Conservation (phyloP, 2,888 invertebrate genomes). For the Meiosimyza decipiens region DNA sequence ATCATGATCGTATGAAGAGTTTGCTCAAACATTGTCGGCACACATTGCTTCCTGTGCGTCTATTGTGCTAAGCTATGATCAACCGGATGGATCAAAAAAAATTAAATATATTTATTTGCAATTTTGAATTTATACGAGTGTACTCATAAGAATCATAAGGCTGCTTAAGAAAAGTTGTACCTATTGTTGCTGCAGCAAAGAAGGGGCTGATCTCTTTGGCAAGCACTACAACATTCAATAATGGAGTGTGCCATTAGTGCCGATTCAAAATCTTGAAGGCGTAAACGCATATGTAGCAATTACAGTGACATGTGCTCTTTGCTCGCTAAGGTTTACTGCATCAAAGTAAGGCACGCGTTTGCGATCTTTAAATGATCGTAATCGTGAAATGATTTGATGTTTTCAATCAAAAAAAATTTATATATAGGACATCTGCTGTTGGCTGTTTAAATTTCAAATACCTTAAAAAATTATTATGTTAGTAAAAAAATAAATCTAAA, state of each 20-base stretch:
- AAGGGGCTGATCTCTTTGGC: conserved; percentile 33
- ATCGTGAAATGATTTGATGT: too few relatives aligned
- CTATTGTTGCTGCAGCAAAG: conserved; percentile 37
- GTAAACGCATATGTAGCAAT: conserved; percentile 63
- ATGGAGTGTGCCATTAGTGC: conserved; percentile 33
- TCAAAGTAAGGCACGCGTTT: conserved; percentile 12
- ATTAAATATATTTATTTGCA: conserved; percentile 48
- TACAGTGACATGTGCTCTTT: conserved; percentile 61
- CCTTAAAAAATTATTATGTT: too few relatives aligned
- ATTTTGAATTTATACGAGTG: conserved; percentile 39
- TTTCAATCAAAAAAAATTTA: too few relatives aligned
- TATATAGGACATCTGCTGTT: too few relatives aligned
- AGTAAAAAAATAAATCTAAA: conserved; percentile 52
- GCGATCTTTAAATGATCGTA: too few relatives aligned
- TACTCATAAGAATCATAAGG: neutral
- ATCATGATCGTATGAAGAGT: conserved; percentile 36
- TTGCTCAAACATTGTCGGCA: conserved; percentile 51
- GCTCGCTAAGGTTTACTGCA: conserved; percentile 8
- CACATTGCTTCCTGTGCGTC: conserved; percentile 63
- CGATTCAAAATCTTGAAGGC: conserved; percentile 46
- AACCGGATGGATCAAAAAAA: conserved; percentile 59
- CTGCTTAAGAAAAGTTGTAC: too few relatives aligned
- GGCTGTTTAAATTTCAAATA: too few relatives aligned
- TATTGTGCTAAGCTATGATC: conserved; percentile 41
- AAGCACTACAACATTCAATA: conserved; percentile 20